These are phyloP conservation scores for Lemur catta DNA, from an alignment of 2,797 vertebrate species.

Conservation along the genomic window DNA sequence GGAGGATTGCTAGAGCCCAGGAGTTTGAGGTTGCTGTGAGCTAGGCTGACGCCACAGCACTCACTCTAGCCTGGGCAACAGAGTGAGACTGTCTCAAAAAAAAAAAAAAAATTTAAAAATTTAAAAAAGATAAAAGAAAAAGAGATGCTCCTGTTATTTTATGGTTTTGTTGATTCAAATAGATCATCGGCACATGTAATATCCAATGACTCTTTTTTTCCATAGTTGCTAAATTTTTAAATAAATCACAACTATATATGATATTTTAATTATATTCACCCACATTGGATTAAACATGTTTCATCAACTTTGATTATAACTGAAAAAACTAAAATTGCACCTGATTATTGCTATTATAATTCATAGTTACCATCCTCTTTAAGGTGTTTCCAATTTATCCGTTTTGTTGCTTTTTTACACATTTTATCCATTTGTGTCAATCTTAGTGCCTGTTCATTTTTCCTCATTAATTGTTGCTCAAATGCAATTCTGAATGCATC, in stretches of 20 bases:
- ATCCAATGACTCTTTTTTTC: neutral
- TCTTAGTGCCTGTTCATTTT: slow-evolving; percentile 88
- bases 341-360: neutral
- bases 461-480: slow-evolving; percentile 93
- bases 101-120: too few relatives aligned
- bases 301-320: neutral
- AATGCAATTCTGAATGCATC: slow-evolving; percentile 96
- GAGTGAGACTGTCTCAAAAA: too few relatives aligned
- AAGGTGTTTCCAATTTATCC: slow-evolving; percentile 77
- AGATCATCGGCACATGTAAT: neutral
- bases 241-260: neutral
- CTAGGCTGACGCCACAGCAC: too few relatives aligned
- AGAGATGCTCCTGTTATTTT: neutral
- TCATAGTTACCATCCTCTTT: slow-evolving; percentile 83
- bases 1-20: too few relatives aligned
- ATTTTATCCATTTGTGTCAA: slow-evolving; percentile 83
- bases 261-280: neutral
- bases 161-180: neutral
- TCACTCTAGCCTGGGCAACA: too few relatives aligned
- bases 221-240: slow-evolving; percentile 12
- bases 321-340: neutral
- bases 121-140: neutral
- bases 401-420: slow-evolving; percentile 79
- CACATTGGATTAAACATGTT: neutral
- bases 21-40: too few relatives aligned